phyloP scores from a whole-genome alignment of 35 echinoderm and acorn worm genomes.

The Chiridota heheva region DNA sequence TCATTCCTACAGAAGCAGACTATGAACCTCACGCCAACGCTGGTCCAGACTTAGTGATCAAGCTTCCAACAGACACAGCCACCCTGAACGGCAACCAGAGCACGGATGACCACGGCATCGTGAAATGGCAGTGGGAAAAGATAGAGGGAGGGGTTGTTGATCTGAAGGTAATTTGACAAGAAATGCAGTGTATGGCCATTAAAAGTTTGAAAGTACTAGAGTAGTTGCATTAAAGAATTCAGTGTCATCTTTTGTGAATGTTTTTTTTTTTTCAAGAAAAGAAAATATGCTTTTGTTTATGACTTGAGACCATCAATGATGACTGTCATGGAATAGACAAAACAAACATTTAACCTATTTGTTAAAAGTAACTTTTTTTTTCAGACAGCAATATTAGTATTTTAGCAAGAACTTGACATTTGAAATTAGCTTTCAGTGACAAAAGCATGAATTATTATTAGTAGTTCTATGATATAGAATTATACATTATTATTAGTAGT shows the following conservation, averaged over 20 bases:
- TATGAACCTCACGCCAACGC: constrained; percentile 73
- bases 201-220: neutral
- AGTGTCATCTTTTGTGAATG: neutral
- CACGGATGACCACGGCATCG: constrained; percentile 75
- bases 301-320: neutral
- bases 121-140: constrained; percentile 74
- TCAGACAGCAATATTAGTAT: too few relatives aligned
- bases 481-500: too few relatives aligned
- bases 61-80: constrained; percentile 68
- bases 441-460: too few relatives aligned
- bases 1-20: constrained; percentile 61
- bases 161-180: constrained; percentile 43
- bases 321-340: neutral
- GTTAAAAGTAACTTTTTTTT: too few relatives aligned
- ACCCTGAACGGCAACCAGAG: constrained; percentile 74
- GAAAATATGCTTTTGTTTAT: neutral
- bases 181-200: neutral
- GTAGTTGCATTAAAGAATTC: neutral
- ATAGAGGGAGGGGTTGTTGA: constrained; percentile 56
- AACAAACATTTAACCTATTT: neutral
- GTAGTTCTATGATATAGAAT: too few relatives aligned
- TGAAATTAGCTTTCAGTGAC: too few relatives aligned
- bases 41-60: constrained; percentile 71
- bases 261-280: neutral
- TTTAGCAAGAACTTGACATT: too few relatives aligned